Evolutionary conservation across 2,113 vertebrate species (phyloP), one percentile per base, ranked within the genome.

Genomic region (Nannospalax galili): DNA sequence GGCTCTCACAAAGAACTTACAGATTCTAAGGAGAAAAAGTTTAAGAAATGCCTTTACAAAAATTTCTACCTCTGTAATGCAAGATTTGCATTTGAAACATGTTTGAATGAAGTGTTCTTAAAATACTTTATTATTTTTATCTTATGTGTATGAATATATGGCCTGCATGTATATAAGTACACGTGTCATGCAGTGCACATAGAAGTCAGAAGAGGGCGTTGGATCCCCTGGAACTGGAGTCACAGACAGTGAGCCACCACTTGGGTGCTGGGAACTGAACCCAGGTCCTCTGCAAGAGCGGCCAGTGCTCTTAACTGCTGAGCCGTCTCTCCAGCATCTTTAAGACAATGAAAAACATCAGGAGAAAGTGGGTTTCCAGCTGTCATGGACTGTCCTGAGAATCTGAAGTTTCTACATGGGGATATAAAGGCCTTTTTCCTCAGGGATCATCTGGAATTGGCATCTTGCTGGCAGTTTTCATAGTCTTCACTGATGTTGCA

Each of bases 391-490:
- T 40, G 78, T 26, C 12, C 64, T 91, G 35, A 7, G 48, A 7
- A 75, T 84, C 20, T 15, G n/a, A 78, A 77, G 24, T 7, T 37
- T 86, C 48, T 45, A 11, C 81, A n/a, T 32, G 16, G 56, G 65
- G 9, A 80, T 52, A 5, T 48, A 72, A 90, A 93, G 45, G 72
- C 32, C 8, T 2, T 70, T 42, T 70, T 42, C 52, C 42, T 91
- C 26, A 6, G 81, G 93, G 70, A 86, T 75, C 11, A 80, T 87
- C 82, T 91, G 9, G 19, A 72, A 72, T 80, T 88, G 91, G 24
- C 60, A 84, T 65, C 85, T 92, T 93, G 26, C 40, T 84, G 40
- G 20, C 92, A 81, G 93, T 91, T 89, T 62, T 89, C n/a, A 16
- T 86, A 62, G 78, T 14, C 3, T 16, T 75, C 89, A 84, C 84